Conservation (phyloP, 2,888 invertebrate species). For the Carterocephalus palaemon region DNA sequence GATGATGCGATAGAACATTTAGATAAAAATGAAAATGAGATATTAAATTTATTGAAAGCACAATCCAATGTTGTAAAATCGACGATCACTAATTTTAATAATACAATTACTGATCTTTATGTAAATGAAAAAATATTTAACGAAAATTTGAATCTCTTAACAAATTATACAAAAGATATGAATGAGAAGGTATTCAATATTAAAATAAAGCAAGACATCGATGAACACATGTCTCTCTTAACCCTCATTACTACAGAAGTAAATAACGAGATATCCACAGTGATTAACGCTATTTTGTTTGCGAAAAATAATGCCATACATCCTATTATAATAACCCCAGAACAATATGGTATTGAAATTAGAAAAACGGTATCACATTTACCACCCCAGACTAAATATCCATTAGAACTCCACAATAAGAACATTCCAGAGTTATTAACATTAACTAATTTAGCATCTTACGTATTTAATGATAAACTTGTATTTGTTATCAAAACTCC, state of each 20-base stretch:
- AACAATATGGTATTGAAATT: slow-evolving; percentile 26
- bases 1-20: slow-evolving; percentile 30
- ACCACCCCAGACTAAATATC: slow-evolving; percentile 27
- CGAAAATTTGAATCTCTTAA: slow-evolving; percentile 27
- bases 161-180: slow-evolving; percentile 27
- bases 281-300: slow-evolving; percentile 30
- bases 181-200: slow-evolving; percentile 24
- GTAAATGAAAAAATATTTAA: slow-evolving; percentile 28
- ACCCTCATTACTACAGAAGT: slow-evolving; percentile 29
- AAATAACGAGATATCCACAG: slow-evolving; percentile 29
- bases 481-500: no score
- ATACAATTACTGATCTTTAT: slow-evolving; percentile 26
- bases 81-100: slow-evolving; percentile 29
- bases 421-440: slow-evolving; percentile 24
- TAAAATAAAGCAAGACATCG: slow-evolving; percentile 23
- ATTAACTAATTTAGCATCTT: slow-evolving; percentile 19
- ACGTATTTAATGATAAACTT: no score
- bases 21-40: slow-evolving; percentile 27
- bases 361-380: slow-evolving; percentile 28
- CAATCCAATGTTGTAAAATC: slow-evolving; percentile 26
- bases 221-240: slow-evolving; percentile 30
- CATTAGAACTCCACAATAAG: slow-evolving; percentile 17
- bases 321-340: slow-evolving; percentile 28
- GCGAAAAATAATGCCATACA: slow-evolving; percentile 29
- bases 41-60: slow-evolving; percentile 27